These are phyloP conservation scores for Merluccius polli DNA, from an alignment of 2,797 vertebrate genomes.

Conservation along the genomic window DNA sequence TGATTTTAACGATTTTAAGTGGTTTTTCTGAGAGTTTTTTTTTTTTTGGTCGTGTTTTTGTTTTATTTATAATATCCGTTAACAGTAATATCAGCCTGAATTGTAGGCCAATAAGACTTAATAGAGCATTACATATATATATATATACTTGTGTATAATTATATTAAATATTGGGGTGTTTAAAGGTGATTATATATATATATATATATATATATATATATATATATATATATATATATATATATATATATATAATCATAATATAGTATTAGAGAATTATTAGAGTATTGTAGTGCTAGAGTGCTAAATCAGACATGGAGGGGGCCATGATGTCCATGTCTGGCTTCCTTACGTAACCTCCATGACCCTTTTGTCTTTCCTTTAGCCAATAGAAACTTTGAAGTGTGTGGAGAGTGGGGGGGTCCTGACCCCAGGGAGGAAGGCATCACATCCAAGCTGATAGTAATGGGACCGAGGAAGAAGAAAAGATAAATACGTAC, in stretches of 20 bases:
- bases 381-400: constrained; percentile 67
- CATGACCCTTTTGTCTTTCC: constrained; percentile 58
- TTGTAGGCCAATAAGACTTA: background rate
- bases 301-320: constrained; percentile 57
- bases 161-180: constrained; percentile 44
- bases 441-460: constrained; percentile 62
- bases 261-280: no score
- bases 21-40: background rate
- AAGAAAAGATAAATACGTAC: constrained; percentile 67
- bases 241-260: background rate
- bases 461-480: constrained; percentile 62
- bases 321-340: constrained; percentile 44
- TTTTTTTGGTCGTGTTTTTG: background rate
- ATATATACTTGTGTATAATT: background rate
- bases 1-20: background rate
- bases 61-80: background rate
- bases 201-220: background rate
- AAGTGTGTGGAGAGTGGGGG: constrained; percentile 61
- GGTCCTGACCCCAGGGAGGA: constrained; percentile 48
- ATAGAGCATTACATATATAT: constrained; percentile 17
- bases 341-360: constrained; percentile 48
- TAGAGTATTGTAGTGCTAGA: no score
- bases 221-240: no score
- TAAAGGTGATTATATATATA: constrained; percentile 2
- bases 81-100: background rate